Evolutionary conservation across 2,113 vertebrate genomes (phyloP), one percentile per base, ranked within the genome.

Genomic region (Sinosuthora webbiana): DNA sequence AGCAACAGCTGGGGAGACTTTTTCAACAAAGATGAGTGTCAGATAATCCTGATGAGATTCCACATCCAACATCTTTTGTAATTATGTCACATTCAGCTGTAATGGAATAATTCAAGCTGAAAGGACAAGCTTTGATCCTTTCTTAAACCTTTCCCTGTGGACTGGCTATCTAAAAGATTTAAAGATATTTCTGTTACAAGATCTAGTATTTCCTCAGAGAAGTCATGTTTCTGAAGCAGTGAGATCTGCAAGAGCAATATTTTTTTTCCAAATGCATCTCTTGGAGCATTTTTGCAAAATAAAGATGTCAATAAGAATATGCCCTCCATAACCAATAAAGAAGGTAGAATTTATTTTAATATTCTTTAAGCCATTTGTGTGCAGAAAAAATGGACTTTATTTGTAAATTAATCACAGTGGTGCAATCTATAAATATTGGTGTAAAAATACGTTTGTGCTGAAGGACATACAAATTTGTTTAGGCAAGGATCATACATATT

Each of bases 41-140:
- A 97, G 97, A 98, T 99, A 98, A 99, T 99, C 98, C 98, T 98
- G 98, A 98, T 98, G 98, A 98, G 98, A 98, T 98, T 98, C 97
- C 97, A 98, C 98, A 98, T 98, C 97, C 98, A 98, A 97, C 98
- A 98, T 98, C 98, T 98, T 98, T 98, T 98, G 98, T 99, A 98
- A 99, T 98, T 98, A 98, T 98, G 98, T 98, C 98, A 98, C 98
- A 98, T 98, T 98, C 98, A 97, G 97, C 98, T 98, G 98, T 98
- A 98, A 98, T 98, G 98, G 98, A 98, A 98, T 98, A 99, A 98
- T 98, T 98, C 98, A 98, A 98, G 98, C 98, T 97, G 98, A 98
- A 98, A 98, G 97, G 97, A 98, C 98, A 98, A 95, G 98, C 98
- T 98, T 99, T 99, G 98, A 98, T 98, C 98, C 98, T 98, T 98